Conservation (phyloP, 2,888 invertebrate genomes). For the Danaus chrysippus region DNA sequence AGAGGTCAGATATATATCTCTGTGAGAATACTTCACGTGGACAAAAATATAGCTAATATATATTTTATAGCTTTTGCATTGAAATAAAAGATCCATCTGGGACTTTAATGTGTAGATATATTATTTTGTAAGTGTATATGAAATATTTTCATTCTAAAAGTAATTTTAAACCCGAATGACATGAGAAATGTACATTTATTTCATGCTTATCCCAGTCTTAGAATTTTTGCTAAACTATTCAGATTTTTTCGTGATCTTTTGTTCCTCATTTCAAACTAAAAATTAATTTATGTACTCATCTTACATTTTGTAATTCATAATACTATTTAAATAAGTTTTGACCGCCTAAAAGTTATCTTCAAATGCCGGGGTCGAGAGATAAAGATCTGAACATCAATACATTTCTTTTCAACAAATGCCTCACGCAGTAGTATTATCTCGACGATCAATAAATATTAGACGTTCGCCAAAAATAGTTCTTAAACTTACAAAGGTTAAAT, state of each 20-base stretch:
- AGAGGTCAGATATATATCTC: conserved; percentile 3
- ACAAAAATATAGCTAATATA: not conserved
- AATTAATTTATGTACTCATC: too few relatives aligned
- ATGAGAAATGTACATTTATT: too few relatives aligned
- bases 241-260: too few relatives aligned
- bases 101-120: too few relatives aligned
- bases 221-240: too few relatives aligned
- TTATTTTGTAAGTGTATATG: too few relatives aligned
- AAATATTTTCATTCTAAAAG: too few relatives aligned
- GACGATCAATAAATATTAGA: not conserved
- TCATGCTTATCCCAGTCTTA: too few relatives aligned
- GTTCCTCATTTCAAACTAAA: too few relatives aligned
- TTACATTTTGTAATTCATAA: not conserved
- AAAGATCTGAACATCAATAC: conserved; percentile 13
- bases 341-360: not conserved
- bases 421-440: not conserved
- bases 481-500: too few relatives aligned
- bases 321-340: not conserved
- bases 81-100: not conserved
- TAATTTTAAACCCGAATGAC: too few relatives aligned
- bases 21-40: not conserved
- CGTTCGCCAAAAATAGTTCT: not conserved
- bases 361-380: conserved; percentile 17
- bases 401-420: conserved; percentile 20
- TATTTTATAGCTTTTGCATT: not conserved